These are phyloP conservation scores for Tetragnatha montana DNA, from an alignment of 2,888 invertebrate genomes.

Conservation along the genomic window DNA sequence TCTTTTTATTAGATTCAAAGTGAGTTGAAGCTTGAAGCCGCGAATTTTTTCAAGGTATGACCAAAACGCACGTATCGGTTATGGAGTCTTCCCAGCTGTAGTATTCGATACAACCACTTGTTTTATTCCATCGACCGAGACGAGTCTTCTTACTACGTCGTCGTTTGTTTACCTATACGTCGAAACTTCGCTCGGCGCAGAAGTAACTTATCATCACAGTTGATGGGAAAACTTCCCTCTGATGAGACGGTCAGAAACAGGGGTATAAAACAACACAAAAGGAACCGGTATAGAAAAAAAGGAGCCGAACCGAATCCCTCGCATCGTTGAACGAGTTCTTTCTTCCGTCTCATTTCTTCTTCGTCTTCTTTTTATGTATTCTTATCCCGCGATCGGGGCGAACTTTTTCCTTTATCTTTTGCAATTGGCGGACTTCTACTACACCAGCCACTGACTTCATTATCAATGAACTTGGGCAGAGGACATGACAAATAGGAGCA, in stretches of 20 bases:
- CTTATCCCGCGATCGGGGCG: conserved; percentile 41
- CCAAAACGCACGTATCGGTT: too few species aligned
- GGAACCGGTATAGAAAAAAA: conserved; percentile 5
- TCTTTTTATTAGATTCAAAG: too few species aligned
- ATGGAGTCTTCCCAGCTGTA: not conserved
- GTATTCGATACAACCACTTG: not conserved
- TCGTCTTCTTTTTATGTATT: conserved; percentile 48
- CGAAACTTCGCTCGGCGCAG: not conserved
- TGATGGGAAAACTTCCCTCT: conserved; percentile 19
- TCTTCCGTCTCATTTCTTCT: conserved; percentile 45
- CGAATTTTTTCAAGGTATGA: too few species aligned
- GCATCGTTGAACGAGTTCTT: conserved; percentile 44
- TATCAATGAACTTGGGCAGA: conserved; percentile 55
- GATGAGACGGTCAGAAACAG: conserved; percentile 24
- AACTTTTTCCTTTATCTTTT: conserved; percentile 41
- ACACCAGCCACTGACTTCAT: conserved; percentile 64
- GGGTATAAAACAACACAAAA: conserved; percentile 24
- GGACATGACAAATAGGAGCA: conserved; percentile 54
- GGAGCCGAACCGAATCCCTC: conserved; percentile 33
- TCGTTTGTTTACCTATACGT: not conserved
- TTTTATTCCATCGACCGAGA: not conserved
- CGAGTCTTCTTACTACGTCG: not conserved
- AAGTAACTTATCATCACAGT: conserved; percentile 31
- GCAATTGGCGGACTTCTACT: conserved; percentile 53
- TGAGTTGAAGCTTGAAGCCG: too few species aligned